Conservation (phyloP, 2,888 invertebrate species). For the Bhutanitis thaidina region DNA sequence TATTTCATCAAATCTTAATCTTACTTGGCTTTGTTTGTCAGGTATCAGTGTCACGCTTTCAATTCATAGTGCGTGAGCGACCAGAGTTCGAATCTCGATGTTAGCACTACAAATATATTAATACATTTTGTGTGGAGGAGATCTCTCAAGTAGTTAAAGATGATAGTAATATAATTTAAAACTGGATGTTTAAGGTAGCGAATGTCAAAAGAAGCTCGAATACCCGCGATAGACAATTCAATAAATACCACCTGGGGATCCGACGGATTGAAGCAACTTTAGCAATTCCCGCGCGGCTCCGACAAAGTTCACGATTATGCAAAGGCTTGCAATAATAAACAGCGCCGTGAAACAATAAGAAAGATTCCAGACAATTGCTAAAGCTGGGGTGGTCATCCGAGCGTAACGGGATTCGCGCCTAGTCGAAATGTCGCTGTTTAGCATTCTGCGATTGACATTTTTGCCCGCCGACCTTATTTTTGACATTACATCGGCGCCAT, state of each 20-base stretch:
- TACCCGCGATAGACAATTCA: too few relatives aligned
- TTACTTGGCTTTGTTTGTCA: too few relatives aligned
- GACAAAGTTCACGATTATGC: slow-evolving; percentile 23
- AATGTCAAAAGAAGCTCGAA: too few relatives aligned
- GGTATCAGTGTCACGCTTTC: too few relatives aligned
- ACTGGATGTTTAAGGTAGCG: too few relatives aligned
- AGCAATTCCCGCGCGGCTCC: slow-evolving; percentile 18
- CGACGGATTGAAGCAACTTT: background rate
- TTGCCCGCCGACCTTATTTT: slow-evolving; percentile 28
- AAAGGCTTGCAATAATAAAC: slow-evolving; percentile 21
- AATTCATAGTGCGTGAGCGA: too few relatives aligned
- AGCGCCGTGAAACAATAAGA: slow-evolving; percentile 20
- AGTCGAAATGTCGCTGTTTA: slow-evolving; percentile 28
- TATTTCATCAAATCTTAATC: too few relatives aligned
- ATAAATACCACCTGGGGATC: slow-evolving; percentile 6
- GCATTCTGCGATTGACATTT: slow-evolving; percentile 28
- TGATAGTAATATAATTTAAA: too few relatives aligned
- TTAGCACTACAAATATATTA: too few relatives aligned
- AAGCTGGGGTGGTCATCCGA: slow-evolving; percentile 28
- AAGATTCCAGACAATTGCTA: slow-evolving; percentile 16
- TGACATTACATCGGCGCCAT: slow-evolving; percentile 36
- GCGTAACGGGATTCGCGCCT: slow-evolving; percentile 22
- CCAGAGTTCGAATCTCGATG: too few relatives aligned
- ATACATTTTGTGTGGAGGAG: too few relatives aligned
- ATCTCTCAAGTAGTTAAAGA: too few relatives aligned